Base-by-base conservation (phyloP, 2,888 invertebrate genomes). In the Rotaria sp. region DNA sequence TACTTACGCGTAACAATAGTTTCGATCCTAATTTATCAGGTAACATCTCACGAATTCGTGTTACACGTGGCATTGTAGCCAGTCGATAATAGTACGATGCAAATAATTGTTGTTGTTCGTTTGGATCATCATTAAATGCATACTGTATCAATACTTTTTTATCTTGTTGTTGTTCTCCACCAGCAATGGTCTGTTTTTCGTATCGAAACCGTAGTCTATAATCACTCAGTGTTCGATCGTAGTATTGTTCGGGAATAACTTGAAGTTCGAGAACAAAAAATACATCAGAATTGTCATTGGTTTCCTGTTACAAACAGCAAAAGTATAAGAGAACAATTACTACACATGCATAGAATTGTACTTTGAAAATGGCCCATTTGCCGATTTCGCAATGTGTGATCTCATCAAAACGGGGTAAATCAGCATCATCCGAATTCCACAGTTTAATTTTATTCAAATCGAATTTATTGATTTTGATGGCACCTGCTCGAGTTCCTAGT, bases 191-290 rank as follows among this genome's bases (percentile, higher is more conserved):
- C 15, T 59, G 59, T 80, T 80, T 80, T 80, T 80, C 75, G 45
- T 80, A 80, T 24, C 75, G 45, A 80, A 80, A 80, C 7, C 75
- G 7, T 21, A 80, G 24, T 80, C 45, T 45, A 80, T 80, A 80
- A 80, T 80, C 75, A 24, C 75, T 80, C 26, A 45, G 26, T n/a
- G 75, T 38, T 41, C 11, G 45, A 41, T 80, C 41, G 13, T 41
- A 80, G n/a, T 80, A 80, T 10, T 80, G 24, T 41, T 38, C 45
- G 11, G 75, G 75, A 41, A 80, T 80, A 80, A 80, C 26, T 80
- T 80, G 75, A 80, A 80, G 38, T 80, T 80, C 75, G 45, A 80
- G 75, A 41, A 80, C 75, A 45, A 80, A 80, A 80, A 41, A 80
- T 26, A 80, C 75, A 80, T 45, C 4, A 4, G 45, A 80, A 80